Evolutionary conservation across 2,113 vertebrate species (phyloP), one percentile per base, ranked within the genome.

Genomic region (Halcyon malimbica): DNA sequence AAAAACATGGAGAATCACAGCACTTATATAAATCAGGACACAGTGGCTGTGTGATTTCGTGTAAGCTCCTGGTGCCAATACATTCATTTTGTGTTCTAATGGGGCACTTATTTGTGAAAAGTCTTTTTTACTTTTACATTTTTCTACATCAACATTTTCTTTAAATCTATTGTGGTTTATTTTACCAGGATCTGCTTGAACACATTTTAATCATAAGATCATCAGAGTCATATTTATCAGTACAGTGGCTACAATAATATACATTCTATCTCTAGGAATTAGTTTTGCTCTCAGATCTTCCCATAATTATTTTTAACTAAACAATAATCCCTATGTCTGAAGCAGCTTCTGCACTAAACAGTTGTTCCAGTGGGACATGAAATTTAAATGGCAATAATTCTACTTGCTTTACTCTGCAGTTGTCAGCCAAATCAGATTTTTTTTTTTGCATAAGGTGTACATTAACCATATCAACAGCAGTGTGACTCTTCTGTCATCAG

Each of bases 241-340:
- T 51, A 51, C 44, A 94, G 42, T 39, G 37, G n/a, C 59, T 93
- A 33, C 33, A 57, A 25, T 69, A 84, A 78, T 25, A 44, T 39
- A 31, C 11, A 44, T 5, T 56, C 10, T 64, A 37, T 65, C 39
- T 50, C n/a, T 35, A 64, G 74, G 69, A 94, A 79, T 83, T 86
- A 54, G 67, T 83, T 93, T 90, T 92, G 25, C 46, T 94, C 37
- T 85, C 44, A 91, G n/a, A 9, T 82, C 26, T 92, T 68, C 33
- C 13, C 16, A 13, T 91, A 76, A 93, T 91, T 93, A 83, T 79
- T 91, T 94, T 96, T 82, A 94, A 89, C 69, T 84, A 57, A 53
- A 67, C 17, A 69, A 46, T 59, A 87, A 73, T 87, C 56, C 42
- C 35, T 54, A 11, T 29, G 20, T 94, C 53, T 84, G 70, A 83